A percentile compares a stretch with the other conserved stretches of the same genome.
Conservation (phyloP, 1,140 invertebrate genomes). For the Orchestia grillus region DNA sequence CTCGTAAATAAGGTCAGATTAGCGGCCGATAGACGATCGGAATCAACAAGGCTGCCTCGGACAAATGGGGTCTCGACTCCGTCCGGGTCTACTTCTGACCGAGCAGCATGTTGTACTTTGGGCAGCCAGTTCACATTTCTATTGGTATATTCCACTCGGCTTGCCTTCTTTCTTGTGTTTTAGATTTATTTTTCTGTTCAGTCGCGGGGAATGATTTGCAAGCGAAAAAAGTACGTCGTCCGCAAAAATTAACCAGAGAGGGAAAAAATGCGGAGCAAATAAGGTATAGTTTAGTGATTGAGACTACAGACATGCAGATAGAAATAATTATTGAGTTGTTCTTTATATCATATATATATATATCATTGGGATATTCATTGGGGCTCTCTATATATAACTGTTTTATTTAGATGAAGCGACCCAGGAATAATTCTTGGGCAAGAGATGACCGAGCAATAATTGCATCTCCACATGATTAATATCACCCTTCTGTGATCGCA, state of each 20-base stretch:
- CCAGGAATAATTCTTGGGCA: background rate
- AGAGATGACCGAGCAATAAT: background rate
- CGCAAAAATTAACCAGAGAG: no score
- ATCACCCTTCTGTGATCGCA: background rate
- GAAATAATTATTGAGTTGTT: background rate
- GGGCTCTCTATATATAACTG: background rate
- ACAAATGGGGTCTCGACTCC: background rate
- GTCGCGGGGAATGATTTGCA: background rate
- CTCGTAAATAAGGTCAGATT: constrained; percentile 48
- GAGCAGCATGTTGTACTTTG: constrained; percentile 15
- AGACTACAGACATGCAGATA: background rate
- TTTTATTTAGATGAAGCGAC: background rate
- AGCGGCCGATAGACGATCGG: constrained; percentile 55
- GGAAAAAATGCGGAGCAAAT: no score
- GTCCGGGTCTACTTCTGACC: background rate
- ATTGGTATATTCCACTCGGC: background rate
- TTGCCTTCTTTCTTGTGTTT: background rate
- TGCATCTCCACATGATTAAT: background rate
- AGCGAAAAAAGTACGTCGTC: background rate
- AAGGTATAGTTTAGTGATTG: no score
- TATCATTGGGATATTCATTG: background rate
- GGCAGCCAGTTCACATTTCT: background rate
- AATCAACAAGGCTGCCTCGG: constrained; percentile 50
- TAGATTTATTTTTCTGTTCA: background rate
- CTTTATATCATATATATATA: background rate